Evolutionary conservation across 2,113 vertebrate species (phyloP).

Genomic region (Triplophysa siluroides): DNA sequence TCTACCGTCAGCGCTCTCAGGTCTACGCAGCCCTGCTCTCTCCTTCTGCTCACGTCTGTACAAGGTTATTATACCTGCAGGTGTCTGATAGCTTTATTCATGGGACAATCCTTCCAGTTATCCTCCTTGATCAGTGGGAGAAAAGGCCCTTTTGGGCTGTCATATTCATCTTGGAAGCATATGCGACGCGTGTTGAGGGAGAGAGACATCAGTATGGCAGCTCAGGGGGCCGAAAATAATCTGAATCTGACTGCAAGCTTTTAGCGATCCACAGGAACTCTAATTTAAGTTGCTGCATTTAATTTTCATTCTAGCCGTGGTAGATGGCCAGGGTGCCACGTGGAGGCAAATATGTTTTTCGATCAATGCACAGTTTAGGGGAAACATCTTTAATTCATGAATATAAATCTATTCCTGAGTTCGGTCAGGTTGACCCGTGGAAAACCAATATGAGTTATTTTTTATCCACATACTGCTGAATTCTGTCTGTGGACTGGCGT

Average conservation of each 20-base stretch:
- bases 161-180: conserved; percentile 42
- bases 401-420: conserved; percentile 28
- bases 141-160: conserved; percentile 49
- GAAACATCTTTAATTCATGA: conserved; percentile 47
- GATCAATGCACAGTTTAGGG: background rate
- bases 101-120: conserved; percentile 46
- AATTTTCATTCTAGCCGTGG: conserved; percentile 27
- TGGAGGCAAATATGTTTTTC: conserved; percentile 42
- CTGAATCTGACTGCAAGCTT: conserved; percentile 48
- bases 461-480: conserved; percentile 19
- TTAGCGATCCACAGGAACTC: conserved; percentile 42
- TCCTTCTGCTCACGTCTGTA: conserved; percentile 41
- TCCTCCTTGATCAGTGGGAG: conserved; percentile 49
- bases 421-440: conserved; percentile 7
- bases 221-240: conserved; percentile 48
- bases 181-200: conserved; percentile 34
- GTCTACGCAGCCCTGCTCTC: conserved; percentile 30
- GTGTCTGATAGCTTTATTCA: conserved; percentile 52
- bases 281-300: conserved; percentile 26
- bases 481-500: background rate
- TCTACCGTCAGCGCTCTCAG: conserved; percentile 15
- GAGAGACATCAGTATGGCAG: conserved; percentile 43
- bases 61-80: conserved; percentile 50
- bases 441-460: conserved; percentile 38
- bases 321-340: conserved; percentile 29